phyloP scores from a whole-genome alignment of 2,113 vertebrate species.

The Notothenia rossii region DNA sequence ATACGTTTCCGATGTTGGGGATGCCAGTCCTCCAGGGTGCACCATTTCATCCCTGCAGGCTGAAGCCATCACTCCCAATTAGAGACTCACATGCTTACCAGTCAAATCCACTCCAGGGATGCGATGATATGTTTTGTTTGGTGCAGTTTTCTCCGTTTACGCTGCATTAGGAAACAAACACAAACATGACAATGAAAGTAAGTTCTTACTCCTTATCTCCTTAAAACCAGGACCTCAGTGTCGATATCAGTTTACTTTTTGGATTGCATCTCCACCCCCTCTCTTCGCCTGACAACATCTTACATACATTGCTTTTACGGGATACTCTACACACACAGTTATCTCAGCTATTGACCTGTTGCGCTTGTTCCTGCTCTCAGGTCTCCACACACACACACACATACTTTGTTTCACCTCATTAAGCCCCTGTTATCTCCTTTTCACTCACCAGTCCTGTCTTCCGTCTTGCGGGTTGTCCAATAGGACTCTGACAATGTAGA shows the following conservation, averaged over 20 bases:
- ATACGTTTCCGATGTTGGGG: slow-evolving; percentile 35
- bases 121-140: slow-evolving; percentile 84
- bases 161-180: slow-evolving; percentile 63
- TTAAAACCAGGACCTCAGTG: background rate
- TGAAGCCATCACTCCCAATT: slow-evolving; percentile 55
- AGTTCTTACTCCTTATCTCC: background rate
- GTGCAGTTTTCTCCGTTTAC: slow-evolving; percentile 82
- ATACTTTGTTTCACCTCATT: slow-evolving; percentile 48
- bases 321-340: slow-evolving; percentile 22
- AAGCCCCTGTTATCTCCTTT: slow-evolving; percentile 21
- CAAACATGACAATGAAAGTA: slow-evolving; percentile 15
- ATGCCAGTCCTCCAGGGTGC: slow-evolving; percentile 28
- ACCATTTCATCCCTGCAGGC: slow-evolving; percentile 41
- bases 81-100: slow-evolving; percentile 80
- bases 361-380: slow-evolving; percentile 43
- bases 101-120: slow-evolving; percentile 84
- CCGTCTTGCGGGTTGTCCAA: slow-evolving; percentile 85
- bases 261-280: slow-evolving; percentile 16
- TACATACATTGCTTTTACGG: slow-evolving; percentile 7
- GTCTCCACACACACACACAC: slow-evolving; percentile 26
- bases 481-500: slow-evolving; percentile 88
- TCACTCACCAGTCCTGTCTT: slow-evolving; percentile 84
- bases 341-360: slow-evolving; percentile 42
- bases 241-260: slow-evolving; percentile 10
- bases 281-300: background rate